Evolutionary conservation across 2,797 vertebrate species (phyloP), one percentile per base, ranked within the genome.

Genomic region (Sarcoramphus papa): DNA sequence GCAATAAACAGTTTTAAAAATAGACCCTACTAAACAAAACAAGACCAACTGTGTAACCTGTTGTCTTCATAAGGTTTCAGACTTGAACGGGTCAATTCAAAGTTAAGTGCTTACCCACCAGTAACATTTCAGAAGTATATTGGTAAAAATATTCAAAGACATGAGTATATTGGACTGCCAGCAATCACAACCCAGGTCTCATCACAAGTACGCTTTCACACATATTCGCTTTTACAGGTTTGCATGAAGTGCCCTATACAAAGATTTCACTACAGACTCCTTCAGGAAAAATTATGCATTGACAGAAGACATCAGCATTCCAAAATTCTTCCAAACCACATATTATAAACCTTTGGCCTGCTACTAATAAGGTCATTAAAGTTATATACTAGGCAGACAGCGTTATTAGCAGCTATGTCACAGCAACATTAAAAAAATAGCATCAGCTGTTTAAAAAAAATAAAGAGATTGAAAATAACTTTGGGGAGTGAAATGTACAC

Each of bases 151-250:
- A 85, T 79, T 85, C 77, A 93, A 92, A 95, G 84, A 96, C 82
- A 3, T 74, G 95, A 94, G 94, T 82, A 20, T 92, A 41, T 69
- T 13, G 45, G 92, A 93, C 93, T 95, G 93, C 70, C 92, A 91
- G 97, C 95, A 93, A 73, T 81, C 92, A 60, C 70, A 73, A 88
- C 93, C 68, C 91, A 94, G 80, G 92, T 68, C 92, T 94, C 30
- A 45, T 28, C 76, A 88, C 85, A 82, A 57, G 37, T 33, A 84
- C 1, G 2, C 7, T 48, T 87, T 41, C 60, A 96, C 59, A 79
- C 92, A 67, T 7, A 33, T 91, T 86, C 1, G 0, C 67, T 92
- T 90, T 33, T 45, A 62, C 48, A 88, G 6, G 2, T 69, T 73
- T 80, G 59, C 72, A 33, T 33, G 41, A 95, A 86, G 91, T 5